Evolutionary conservation across 1,140 invertebrate genomes (phyloP).

Genomic region (Ceratina japonica): DNA sequence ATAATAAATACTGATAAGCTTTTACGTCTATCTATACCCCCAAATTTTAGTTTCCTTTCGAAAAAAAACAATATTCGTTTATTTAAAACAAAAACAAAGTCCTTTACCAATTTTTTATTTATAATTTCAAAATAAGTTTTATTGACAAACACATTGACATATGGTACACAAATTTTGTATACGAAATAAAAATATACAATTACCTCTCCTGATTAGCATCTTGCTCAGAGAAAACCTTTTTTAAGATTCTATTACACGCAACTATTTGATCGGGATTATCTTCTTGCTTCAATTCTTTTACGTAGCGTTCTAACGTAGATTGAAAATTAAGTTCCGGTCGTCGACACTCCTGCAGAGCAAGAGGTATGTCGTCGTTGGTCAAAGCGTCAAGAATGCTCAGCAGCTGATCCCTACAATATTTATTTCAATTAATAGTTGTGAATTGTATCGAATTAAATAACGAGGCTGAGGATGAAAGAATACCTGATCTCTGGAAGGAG

Average conservation of each 20-base stretch:
- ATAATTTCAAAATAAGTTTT: no score
- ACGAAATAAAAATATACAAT: background rate
- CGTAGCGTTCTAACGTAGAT: constrained; percentile 73
- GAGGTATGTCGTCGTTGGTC: constrained; percentile 76
- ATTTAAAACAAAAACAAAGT: no score
- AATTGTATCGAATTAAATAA: background rate
- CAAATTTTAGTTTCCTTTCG: no score
- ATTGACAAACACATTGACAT: no score
- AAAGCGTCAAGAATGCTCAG: constrained; percentile 79
- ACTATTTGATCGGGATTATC: constrained; percentile 70
- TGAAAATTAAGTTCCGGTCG: constrained; percentile 78
- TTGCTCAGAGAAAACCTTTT: constrained; percentile 70
- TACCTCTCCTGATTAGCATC: constrained; percentile 71
- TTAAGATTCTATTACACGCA: constrained; percentile 69
- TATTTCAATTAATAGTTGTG: constrained; percentile 28
- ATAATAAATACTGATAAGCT: constrained; percentile 76
- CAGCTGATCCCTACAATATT: constrained; percentile 80
- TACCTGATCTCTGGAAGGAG: constrained; percentile 76
- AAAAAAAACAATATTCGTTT: no score
- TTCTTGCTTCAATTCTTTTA: constrained; percentile 70
- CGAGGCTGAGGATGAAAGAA: background rate
- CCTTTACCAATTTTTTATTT: no score
- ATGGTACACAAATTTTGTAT: no score
- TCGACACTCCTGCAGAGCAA: constrained; percentile 78
- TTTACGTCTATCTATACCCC: no score